Conservation (phyloP, 2,113 vertebrate genomes). For the Camelus bactrianus region DNA sequence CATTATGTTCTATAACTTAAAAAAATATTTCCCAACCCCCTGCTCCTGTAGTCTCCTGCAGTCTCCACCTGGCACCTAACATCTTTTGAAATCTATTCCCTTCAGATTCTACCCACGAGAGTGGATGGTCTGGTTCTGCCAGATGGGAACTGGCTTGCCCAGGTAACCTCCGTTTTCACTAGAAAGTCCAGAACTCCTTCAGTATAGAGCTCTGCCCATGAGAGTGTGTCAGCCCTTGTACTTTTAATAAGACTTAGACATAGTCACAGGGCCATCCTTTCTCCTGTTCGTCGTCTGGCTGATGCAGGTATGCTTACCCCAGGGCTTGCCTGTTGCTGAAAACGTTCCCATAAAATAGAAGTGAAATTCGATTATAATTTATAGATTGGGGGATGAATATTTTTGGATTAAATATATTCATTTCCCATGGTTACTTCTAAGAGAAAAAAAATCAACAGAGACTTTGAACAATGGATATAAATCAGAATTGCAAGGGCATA, state of each 20-base stretch:
- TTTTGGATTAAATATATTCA: conserved; percentile 39
- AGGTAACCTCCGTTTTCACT: not conserved
- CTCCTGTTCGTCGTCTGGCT: not conserved
- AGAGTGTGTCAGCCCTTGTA: not conserved
- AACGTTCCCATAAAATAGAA: not conserved
- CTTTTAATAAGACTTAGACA: not conserved
- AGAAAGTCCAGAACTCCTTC: not conserved
- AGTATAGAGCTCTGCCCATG: not conserved
- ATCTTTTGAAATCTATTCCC: not conserved
- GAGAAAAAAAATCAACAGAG: not conserved
- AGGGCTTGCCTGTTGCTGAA: not conserved
- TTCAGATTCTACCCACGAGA: not conserved
- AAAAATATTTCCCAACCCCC: not conserved
- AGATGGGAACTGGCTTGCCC: not conserved
- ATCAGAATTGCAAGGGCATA: conserved; percentile 11
- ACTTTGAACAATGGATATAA: conserved; percentile 39
- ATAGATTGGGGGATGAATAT: not conserved
- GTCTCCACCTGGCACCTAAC: not conserved
- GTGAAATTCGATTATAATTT: conserved; percentile 30
- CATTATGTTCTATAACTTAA: not conserved
- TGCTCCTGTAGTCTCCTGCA: not conserved
- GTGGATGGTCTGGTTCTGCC: not conserved
- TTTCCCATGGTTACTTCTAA: conserved; percentile 50
- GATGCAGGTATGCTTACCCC: not conserved
- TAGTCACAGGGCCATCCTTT: not conserved